phyloP scores from a whole-genome alignment of 2,113 vertebrate genomes.

The Clarias macrocephalus region DNA sequence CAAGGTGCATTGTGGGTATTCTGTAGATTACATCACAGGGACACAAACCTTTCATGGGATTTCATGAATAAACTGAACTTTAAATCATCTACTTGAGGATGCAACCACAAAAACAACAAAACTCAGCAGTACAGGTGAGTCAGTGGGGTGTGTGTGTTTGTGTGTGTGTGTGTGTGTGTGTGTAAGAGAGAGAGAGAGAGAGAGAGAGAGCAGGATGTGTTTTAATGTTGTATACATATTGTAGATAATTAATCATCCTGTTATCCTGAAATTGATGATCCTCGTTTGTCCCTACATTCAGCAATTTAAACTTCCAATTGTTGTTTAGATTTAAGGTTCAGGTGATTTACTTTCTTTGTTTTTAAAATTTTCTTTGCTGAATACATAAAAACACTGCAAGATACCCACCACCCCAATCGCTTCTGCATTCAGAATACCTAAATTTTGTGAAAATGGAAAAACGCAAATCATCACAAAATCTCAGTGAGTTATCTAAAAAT shows the following conservation, averaged over 20 bases:
- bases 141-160: not conserved
- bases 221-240: not conserved
- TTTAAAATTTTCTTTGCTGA: too few species aligned
- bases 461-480: too few species aligned
- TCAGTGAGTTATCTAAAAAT: too few species aligned
- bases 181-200: not conserved
- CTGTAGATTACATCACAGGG: not conserved
- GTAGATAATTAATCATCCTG: not conserved
- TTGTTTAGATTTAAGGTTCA: too few species aligned
- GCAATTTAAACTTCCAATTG: too few species aligned
- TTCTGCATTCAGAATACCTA: too few species aligned
- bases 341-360: too few species aligned
- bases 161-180: constrained; percentile 4
- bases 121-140: not conserved
- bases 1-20: constrained; percentile 14
- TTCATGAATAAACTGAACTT: not conserved
- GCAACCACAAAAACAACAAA: not conserved
- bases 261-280: too few species aligned
- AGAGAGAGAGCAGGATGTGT: not conserved
- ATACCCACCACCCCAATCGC: too few species aligned
- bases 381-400: not conserved
- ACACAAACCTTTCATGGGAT: not conserved
- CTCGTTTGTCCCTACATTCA: too few species aligned
- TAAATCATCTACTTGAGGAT: not conserved
- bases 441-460: too few species aligned